Conservation (phyloP, 2,113 vertebrate species). For the Formicarius rufipectus region DNA sequence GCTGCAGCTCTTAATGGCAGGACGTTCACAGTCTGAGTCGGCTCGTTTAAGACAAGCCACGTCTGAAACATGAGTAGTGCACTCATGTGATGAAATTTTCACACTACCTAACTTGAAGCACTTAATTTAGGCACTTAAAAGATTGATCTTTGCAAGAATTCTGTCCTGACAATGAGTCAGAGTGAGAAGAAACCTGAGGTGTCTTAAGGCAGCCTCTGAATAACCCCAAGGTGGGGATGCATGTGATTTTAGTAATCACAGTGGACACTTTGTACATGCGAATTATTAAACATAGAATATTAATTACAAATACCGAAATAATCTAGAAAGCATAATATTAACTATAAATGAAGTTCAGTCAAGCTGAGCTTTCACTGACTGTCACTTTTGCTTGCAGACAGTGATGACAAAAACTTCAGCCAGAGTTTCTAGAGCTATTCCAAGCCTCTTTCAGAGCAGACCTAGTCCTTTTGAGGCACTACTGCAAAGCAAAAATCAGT, state of each 20-base stretch:
- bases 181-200: background rate
- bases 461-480: background rate
- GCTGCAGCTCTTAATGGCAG: background rate
- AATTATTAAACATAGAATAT: background rate
- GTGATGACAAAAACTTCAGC: conserved; percentile 28
- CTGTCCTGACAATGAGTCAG: background rate
- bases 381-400: background rate
- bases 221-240: background rate
- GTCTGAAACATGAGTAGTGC: background rate
- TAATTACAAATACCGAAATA: background rate
- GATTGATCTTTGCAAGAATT: background rate
- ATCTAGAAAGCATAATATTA: background rate
- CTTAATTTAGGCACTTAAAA: background rate
- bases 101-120: background rate
- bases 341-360: background rate
- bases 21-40: background rate
- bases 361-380: background rate
- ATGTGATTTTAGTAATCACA: background rate
- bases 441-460: background rate
- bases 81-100: background rate
- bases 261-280: background rate
- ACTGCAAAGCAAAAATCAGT: background rate
- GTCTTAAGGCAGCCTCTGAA: background rate
- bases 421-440: conserved; percentile 10
- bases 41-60: background rate